Evolutionary conservation across 2,888 invertebrate species (phyloP).

Genomic region (Leistus spinibarbis): DNA sequence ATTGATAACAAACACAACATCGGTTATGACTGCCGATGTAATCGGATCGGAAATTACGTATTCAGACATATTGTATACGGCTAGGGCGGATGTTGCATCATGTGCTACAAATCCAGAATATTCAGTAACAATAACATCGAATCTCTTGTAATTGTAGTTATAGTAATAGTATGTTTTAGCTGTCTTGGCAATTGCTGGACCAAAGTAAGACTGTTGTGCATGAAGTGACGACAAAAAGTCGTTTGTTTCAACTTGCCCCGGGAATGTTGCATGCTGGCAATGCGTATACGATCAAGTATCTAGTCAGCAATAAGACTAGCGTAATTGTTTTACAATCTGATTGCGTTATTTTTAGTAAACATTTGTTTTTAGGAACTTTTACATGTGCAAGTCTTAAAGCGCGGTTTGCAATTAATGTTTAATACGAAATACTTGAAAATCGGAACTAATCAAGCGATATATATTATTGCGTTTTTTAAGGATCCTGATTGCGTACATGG

Average conservation of each 20-base stretch:
- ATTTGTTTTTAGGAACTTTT: slow-evolving; percentile 17
- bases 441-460: slow-evolving; percentile 35
- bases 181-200: slow-evolving; percentile 29
- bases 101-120: slow-evolving; percentile 30
- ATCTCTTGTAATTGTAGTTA: background rate
- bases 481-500: slow-evolving; percentile 29
- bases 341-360: background rate
- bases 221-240: slow-evolving; percentile 13
- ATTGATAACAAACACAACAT: slow-evolving; percentile 9
- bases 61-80: slow-evolving; percentile 40
- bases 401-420: slow-evolving; percentile 20
- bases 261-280: slow-evolving; percentile 15
- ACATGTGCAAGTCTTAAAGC: slow-evolving; percentile 15
- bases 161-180: background rate
- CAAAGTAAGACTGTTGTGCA: slow-evolving; percentile 10
- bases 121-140: slow-evolving; percentile 28
- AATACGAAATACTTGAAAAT: slow-evolving; percentile 32
- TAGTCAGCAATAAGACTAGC: slow-evolving; percentile 22
- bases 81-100: slow-evolving; percentile 34
- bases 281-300: slow-evolving; percentile 8
- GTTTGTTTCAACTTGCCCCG: slow-evolving; percentile 8
- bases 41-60: slow-evolving; percentile 41
- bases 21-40: slow-evolving; percentile 5
- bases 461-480: slow-evolving; percentile 39
- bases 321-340: slow-evolving; percentile 12